These are phyloP conservation scores for Ceratitis capitata DNA, from an alignment of 1,140 invertebrate genomes.

Conservation along the genomic window DNA sequence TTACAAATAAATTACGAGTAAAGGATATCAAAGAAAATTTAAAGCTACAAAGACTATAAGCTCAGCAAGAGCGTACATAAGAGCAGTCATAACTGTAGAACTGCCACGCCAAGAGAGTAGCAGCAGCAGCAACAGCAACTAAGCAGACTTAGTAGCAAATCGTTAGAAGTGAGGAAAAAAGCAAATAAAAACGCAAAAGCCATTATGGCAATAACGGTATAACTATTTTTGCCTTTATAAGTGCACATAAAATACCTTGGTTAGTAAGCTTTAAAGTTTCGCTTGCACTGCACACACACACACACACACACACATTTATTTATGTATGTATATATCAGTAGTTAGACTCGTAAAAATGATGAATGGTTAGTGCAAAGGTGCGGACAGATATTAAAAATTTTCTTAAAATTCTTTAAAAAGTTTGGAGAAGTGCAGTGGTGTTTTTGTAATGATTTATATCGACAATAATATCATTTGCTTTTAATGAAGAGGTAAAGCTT, in stretches of 20 bases:
- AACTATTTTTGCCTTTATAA: neutral
- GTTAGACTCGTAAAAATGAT: slow-evolving; percentile 13
- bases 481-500: too few species aligned
- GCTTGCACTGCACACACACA: too few species aligned
- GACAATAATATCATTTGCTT: neutral
- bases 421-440: neutral
- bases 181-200: neutral
- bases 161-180: neutral
- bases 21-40: neutral
- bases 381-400: neutral
- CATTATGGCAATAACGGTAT: neutral
- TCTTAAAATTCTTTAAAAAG: neutral
- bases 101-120: too few species aligned
- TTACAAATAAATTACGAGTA: neutral
- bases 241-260: neutral
- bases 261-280: neutral
- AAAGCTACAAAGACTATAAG: neutral
- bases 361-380: neutral
- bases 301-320: too few species aligned
- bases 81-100: neutral
- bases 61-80: neutral
- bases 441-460: neutral
- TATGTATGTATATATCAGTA: too few species aligned
- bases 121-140: too few species aligned
- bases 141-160: too few species aligned